These are phyloP conservation scores for Tipula unca DNA, from an alignment of 2,888 invertebrate species.

Conservation along the genomic window DNA sequence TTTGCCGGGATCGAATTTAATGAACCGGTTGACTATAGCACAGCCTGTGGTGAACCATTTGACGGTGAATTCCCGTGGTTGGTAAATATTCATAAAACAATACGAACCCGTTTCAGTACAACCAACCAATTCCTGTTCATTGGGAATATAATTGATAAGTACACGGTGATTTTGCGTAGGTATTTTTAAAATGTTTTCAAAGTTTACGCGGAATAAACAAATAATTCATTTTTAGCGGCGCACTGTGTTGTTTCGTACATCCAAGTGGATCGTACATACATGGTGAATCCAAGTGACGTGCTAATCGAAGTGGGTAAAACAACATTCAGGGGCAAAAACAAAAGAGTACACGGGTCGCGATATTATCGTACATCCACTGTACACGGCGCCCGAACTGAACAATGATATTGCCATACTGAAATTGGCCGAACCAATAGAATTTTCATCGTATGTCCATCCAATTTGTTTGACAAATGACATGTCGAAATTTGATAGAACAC, in stretches of 20 bases:
- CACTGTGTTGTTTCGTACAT: neutral
- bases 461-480: too few species aligned
- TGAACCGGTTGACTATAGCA: neutral
- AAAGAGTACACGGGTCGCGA: too few species aligned
- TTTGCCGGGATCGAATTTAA: neutral
- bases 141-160: neutral
- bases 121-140: neutral
- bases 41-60: neutral
- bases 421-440: too few species aligned
- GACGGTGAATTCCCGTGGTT: neutral
- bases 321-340: too few species aligned
- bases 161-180: neutral
- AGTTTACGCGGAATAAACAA: neutral
- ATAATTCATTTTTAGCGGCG: neutral
- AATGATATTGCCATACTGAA: too few species aligned
- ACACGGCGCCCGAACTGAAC: too few species aligned
- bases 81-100: neutral
- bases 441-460: too few species aligned
- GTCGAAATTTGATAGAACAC: too few species aligned
- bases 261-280: neutral
- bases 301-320: too few species aligned
- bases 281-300: too few species aligned
- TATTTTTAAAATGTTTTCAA: neutral
- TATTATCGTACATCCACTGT: too few species aligned
- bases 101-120: neutral